Base-by-base conservation (phyloP, 64 coral and sea anemone species). In the Hydrozoanthus tunicans region DNA sequence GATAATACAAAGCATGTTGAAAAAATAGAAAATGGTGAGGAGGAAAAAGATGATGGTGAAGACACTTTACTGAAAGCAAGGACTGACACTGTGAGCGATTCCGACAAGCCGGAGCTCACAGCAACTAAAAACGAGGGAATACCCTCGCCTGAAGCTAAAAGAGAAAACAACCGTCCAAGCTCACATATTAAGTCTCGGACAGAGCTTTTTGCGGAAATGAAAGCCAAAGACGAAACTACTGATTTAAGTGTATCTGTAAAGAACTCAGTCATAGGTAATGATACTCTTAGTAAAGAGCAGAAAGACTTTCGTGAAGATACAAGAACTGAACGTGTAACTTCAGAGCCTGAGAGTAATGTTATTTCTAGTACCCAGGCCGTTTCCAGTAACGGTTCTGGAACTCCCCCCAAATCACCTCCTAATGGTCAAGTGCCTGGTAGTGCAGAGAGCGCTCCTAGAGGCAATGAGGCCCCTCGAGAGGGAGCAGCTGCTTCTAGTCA, bases 231-330 rank as follows among this genome's bases (percentile, higher is more conserved):
- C 43, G 93, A 93, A 58, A 63, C 92, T 68, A 91, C 5, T 17
- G 90, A 90, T 77, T 79, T 98, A 62, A 92, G 85, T 85, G 75
- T 98, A 5, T 85, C 93, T 13, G 83, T 98, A 52, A 98, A 98
- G 58, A 98, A 91, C 59, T 98, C 96, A 6, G 84, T 92, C 59
- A 98, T 98, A 73, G 96, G 96, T 17, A 68, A 58, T 10, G 64
- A 67, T 52, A 14, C 58, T 61, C 68, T 84, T 80, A 53, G 58
- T 32, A 59, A 43, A 14, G 90, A 92, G 53, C 77, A 6, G 9
- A 93, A 43, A 7, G 17, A 90, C 9, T 89, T 79, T 8, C 58
- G 58, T 4, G 68, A 53, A 13, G 43, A 59, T 77, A 27, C 14
- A 55, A 23, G 70, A 74, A 32, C 63, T 17, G 75, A 93, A 63